phyloP scores from a whole-genome alignment of 2,888 invertebrate species.

The Ichneumoninae sp. region DNA sequence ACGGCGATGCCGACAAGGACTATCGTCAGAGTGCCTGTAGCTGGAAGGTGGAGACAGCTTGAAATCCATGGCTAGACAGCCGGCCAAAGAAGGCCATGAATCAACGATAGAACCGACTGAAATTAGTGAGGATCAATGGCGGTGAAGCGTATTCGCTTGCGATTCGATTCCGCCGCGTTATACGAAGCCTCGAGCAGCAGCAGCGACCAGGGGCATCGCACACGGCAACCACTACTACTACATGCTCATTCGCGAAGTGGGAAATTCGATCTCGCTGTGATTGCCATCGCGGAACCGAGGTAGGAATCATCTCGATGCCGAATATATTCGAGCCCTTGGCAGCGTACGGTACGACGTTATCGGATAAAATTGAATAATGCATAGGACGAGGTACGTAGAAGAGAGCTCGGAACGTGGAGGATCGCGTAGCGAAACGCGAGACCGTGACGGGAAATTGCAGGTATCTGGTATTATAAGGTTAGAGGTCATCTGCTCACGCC shows the following conservation, averaged over 20 bases:
- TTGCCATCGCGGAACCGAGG: slow-evolving; percentile 43
- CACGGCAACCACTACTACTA: slow-evolving; percentile 20
- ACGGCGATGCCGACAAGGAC: slow-evolving; percentile 13
- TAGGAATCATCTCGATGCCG: slow-evolving; percentile 44
- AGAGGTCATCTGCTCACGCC: slow-evolving; percentile 43
- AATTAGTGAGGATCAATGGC: slow-evolving; percentile 51
- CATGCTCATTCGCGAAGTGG: slow-evolving; percentile 44
- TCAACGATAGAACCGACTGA: not conserved
- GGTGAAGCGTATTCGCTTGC: slow-evolving; percentile 26
- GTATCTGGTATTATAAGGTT: slow-evolving; percentile 47
- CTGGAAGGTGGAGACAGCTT: not conserved
- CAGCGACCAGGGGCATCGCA: slow-evolving; percentile 12
- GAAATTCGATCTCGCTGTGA: slow-evolving; percentile 62
- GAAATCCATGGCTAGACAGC: not conserved
- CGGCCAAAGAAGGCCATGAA: slow-evolving; percentile 10
- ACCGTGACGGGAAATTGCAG: slow-evolving; percentile 33
- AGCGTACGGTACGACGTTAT: slow-evolving; percentile 57
- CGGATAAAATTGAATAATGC: slow-evolving; percentile 65
- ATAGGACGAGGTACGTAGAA: slow-evolving; percentile 53
- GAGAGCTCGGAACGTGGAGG: slow-evolving; percentile 32
- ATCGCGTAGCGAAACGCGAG: slow-evolving; percentile 16
- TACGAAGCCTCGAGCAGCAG: slow-evolving; percentile 29
- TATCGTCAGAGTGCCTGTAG: not conserved
- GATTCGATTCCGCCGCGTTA: slow-evolving; percentile 36
- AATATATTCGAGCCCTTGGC: slow-evolving; percentile 55